phyloP scores from a whole-genome alignment of 2,797 vertebrate genomes.

The Aldrovandia affinis region DNA sequence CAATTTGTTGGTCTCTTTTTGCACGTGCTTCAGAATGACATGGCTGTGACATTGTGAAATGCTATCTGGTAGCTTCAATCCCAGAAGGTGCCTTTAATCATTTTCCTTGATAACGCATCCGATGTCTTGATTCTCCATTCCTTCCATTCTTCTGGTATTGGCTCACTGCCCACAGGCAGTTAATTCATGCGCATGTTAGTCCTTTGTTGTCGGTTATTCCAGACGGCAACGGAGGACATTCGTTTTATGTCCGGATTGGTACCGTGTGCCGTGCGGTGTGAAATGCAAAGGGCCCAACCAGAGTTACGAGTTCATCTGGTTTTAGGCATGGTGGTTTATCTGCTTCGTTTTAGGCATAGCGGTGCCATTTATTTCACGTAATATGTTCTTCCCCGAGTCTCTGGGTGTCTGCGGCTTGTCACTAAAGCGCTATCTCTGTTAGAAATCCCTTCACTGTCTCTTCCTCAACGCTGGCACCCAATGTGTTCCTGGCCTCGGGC shows the following conservation, averaged over 20 bases:
- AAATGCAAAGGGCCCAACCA: background rate
- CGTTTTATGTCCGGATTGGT: background rate
- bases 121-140: no score
- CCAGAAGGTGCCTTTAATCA: background rate
- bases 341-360: background rate
- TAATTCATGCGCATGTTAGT: slow-evolving; percentile 3
- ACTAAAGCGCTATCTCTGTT: background rate
- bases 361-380: background rate
- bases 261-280: background rate
- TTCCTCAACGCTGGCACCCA: background rate
- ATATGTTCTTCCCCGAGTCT: background rate
- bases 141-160: background rate
- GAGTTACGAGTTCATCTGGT: background rate
- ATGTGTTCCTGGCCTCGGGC: no score
- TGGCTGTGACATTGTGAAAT: background rate
- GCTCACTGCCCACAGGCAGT: background rate
- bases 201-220: slow-evolving; percentile 9
- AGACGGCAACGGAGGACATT: background rate
- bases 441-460: background rate
- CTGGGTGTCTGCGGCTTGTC: background rate
- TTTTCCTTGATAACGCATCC: background rate
- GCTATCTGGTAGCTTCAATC: background rate
- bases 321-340: background rate
- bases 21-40: background rate
- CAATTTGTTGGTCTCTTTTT: no score